Base-by-base conservation (phyloP, 92 coral and sea anemone species). In the Siderastrea radians region DNA sequence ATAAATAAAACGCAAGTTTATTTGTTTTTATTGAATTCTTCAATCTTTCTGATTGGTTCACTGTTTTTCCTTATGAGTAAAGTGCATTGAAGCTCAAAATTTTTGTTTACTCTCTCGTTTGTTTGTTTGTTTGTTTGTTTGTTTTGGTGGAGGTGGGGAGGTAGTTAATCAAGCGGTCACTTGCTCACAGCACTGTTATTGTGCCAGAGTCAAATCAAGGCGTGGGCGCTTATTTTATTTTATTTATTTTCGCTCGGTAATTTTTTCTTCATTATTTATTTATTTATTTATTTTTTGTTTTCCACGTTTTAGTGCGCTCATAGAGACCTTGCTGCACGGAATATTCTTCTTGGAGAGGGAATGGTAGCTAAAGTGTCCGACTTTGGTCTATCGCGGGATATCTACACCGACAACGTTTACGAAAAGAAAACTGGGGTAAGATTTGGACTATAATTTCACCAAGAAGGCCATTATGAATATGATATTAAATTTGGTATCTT, bases 311-410 rank as follows among this genome's bases (percentile, higher is more conserved):
- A 92, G 89, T 94, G 98, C 77, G 91, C 89, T 5, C 98, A 94
- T 66, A 88, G 98, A 2, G 98, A 94, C 61, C 78, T 94, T 3
- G 98, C 98, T 7, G 92, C 95, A 15, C 91, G 98, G 63, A 94
- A 92, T 75, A 88, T 94, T 74, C 95, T 94, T 75, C 91, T 94
- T 55, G 95, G 88, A 46, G 92, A 90, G 69, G 91, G 90, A 59
- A 46, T 87, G 86, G 85, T 86, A 10, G 98, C 95, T 3, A 94
- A 94, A 89, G 93, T 94, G 54, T 88, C 98, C 1, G 98, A 94
- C 81, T 94, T 94, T 87, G 98, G 98, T 45, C 77, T 94, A 45
- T 94, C 98, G 12, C 93, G 98, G 78, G 98, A 94, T 49, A 93
- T 94, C 46, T 94, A 94, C 57, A 80, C 94, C 0, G 95, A 94